These are phyloP conservation scores for Cyrtorhinus lividipennis DNA, from an alignment of 1,140 invertebrate species.

Conservation along the genomic window DNA sequence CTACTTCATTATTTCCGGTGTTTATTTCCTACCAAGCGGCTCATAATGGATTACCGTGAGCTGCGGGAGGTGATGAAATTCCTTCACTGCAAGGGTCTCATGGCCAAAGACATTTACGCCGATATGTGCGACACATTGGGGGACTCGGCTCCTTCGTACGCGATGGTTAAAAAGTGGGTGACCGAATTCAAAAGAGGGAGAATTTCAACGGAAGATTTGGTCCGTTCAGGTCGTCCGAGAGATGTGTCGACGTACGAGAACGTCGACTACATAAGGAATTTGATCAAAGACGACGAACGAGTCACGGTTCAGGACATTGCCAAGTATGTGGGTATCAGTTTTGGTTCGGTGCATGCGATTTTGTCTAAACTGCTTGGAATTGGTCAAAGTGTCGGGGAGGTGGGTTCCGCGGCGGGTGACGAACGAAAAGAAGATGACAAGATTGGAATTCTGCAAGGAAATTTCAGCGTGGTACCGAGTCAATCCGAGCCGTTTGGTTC, in stretches of 20 bases:
- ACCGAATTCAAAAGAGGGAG: not conserved
- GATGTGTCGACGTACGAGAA: not conserved
- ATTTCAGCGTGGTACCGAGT: not conserved
- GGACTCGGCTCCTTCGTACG: not conserved
- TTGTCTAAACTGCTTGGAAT: not conserved
- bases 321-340: not conserved
- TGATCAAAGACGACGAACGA: slow-evolving; percentile 3
- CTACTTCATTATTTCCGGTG: too few relatives aligned
- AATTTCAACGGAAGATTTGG: not conserved
- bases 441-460: not conserved
- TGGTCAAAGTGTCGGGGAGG: not conserved
- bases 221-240: not conserved
- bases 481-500: not conserved
- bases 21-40: too few relatives aligned
- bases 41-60: slow-evolving; percentile 4
- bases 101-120: not conserved
- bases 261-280: not conserved
- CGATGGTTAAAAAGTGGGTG: not conserved
- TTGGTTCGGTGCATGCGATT: slow-evolving; percentile 1
- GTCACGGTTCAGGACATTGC: not conserved
- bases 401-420: not conserved
- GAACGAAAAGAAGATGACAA: not conserved
- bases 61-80: slow-evolving; percentile 3
- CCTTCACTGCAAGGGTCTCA: not conserved
- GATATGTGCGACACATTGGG: not conserved